Conservation (phyloP, 2,888 invertebrate species). For the Athalia cordata region DNA sequence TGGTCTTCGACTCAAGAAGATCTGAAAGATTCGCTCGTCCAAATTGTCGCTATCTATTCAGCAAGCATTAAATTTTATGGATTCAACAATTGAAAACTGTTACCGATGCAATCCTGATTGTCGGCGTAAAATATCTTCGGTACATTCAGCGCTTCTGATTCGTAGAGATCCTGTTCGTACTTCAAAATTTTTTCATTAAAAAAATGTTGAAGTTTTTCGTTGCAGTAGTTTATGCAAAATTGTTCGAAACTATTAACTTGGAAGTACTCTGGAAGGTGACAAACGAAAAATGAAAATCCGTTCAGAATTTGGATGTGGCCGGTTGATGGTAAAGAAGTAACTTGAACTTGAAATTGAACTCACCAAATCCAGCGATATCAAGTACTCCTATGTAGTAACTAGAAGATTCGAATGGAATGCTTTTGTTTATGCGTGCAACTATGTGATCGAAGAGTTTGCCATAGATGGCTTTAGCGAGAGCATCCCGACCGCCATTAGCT, state of each 20-base stretch:
- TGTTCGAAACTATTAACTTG: constrained; percentile 89
- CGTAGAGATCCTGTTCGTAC: constrained; percentile 96
- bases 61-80: not conserved
- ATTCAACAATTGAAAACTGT: constrained; percentile 52
- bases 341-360: constrained; percentile 58
- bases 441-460: constrained; percentile 97
- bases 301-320: constrained; percentile 44
- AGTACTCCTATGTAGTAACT: constrained; percentile 96
- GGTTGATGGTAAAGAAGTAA: not conserved
- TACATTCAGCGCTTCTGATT: constrained; percentile 93
- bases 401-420: constrained; percentile 96
- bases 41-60: not conserved
- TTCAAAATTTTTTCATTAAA: constrained; percentile 98
- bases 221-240: constrained; percentile 99
- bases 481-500: constrained; percentile 95
- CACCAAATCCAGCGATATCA: constrained; percentile 98
- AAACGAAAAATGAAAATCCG: not conserved
- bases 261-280: constrained; percentile 81
- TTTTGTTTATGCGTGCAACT: constrained; percentile 93
- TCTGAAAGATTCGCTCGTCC: constrained; percentile 74
- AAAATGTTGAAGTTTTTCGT: constrained; percentile 99
- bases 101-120: constrained; percentile 97
- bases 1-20: constrained; percentile 88
- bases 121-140: constrained; percentile 96
- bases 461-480: constrained; percentile 96